Evolutionary conservation across 2,797 vertebrate species (phyloP).

Genomic region (Hydrolagus colliei): DNA sequence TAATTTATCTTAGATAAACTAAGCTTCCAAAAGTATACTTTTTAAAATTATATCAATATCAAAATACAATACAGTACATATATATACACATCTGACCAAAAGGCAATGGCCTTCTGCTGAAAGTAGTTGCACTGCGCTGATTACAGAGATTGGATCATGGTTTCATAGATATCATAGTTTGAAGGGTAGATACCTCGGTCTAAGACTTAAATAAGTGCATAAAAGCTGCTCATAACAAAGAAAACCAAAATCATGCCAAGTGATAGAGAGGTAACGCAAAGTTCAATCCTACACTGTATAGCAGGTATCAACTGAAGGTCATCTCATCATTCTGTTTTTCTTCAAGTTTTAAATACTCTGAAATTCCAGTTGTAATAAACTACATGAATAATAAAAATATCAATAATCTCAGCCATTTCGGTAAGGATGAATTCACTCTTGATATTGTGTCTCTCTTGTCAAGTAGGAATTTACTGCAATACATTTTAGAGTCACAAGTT

Average conservation of each 20-base stretch:
- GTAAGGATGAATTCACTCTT: background rate
- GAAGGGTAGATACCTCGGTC: background rate
- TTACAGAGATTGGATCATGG: background rate
- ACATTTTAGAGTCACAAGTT: too few species aligned
- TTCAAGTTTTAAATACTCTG: conserved; percentile 26
- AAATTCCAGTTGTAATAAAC: background rate
- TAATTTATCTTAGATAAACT: too few species aligned
- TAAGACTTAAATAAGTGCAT: conserved; percentile 12
- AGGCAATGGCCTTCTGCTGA: conserved; percentile 25
- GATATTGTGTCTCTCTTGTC: background rate
- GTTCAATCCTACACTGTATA: conserved; percentile 27
- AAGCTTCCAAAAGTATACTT: too few species aligned
- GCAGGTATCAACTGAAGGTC: conserved; percentile 17
- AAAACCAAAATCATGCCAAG: conserved; percentile 26
- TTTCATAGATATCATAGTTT: conserved; percentile 21
- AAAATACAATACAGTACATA: background rate
- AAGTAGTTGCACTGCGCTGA: conserved; percentile 5
- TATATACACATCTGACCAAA: background rate
- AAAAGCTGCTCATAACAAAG: background rate
- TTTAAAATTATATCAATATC: background rate
- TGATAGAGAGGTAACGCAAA: conserved; percentile 28
- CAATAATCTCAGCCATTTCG: background rate
- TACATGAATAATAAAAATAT: background rate
- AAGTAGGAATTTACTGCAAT: too few species aligned
- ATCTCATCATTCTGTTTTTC: conserved; percentile 4